Conservation (phyloP, 2,888 invertebrate genomes). For the Oegoconia quadripuncta region DNA sequence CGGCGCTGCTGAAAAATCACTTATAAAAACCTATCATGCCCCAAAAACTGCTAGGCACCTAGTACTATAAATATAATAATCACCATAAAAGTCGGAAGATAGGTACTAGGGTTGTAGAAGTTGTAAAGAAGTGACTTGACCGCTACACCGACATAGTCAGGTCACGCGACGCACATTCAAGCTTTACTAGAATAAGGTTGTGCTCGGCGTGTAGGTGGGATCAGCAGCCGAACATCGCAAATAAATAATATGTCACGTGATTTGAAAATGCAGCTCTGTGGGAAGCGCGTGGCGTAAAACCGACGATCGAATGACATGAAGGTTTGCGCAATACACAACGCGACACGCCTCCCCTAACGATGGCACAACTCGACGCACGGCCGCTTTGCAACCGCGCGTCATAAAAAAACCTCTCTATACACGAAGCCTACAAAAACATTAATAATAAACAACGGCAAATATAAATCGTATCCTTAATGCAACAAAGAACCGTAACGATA, state of each 20-base stretch:
- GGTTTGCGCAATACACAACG: slow-evolving; percentile 7
- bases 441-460: slow-evolving; percentile 70
- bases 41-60: too few relatives aligned
- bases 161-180: slow-evolving; percentile 70
- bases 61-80: too few relatives aligned
- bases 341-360: slow-evolving; percentile 27
- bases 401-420: slow-evolving; percentile 48
- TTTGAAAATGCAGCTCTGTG: slow-evolving; percentile 49
- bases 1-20: too few relatives aligned
- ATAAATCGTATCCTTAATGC: slow-evolving; percentile 60
- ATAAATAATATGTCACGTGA: slow-evolving; percentile 65
- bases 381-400: slow-evolving; percentile 60
- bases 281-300: slow-evolving; percentile 18
- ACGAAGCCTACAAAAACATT: slow-evolving; percentile 57
- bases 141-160: slow-evolving; percentile 51
- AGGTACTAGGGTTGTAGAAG: too few relatives aligned
- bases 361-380: slow-evolving; percentile 58
- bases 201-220: slow-evolving; percentile 74
- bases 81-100: too few relatives aligned
- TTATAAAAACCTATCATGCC: too few relatives aligned
- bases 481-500: slow-evolving; percentile 67
- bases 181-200: slow-evolving; percentile 53
- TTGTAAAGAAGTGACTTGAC: slow-evolving; percentile 37
- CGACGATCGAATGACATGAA: too few relatives aligned
- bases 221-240: slow-evolving; percentile 53